A percentile compares a stretch with the other conserved stretches of the same genome.
Evolutionary conservation across 1,140 invertebrate genomes (phyloP).

Genomic region (Cardiocondyla obscurior): DNA sequence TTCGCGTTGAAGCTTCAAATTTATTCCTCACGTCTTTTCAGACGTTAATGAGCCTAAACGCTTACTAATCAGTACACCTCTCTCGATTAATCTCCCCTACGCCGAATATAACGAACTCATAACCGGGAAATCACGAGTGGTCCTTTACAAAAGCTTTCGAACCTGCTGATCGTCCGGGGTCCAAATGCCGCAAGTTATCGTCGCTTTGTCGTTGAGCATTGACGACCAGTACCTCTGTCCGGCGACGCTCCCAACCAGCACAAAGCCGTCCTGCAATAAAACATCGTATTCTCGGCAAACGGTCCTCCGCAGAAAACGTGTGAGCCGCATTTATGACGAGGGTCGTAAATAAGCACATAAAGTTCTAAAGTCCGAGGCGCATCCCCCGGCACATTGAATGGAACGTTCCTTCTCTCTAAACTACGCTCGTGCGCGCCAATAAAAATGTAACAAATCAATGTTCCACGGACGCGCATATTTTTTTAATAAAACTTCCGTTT

Average conservation of each 20-base stretch:
- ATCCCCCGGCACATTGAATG: not conserved
- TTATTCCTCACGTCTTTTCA: not conserved
- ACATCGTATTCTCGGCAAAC: constrained; percentile 1
- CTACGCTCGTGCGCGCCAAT: not conserved
- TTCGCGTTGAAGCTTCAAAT: not conserved
- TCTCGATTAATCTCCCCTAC: not conserved
- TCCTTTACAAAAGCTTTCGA: not conserved
- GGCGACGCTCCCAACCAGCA: constrained; percentile 97
- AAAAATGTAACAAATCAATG: constrained; percentile 18
- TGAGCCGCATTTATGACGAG: constrained; percentile 3
- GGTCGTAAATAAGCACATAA: constrained; percentile 34
- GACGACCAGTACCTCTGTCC: constrained; percentile 99
- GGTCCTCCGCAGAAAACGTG: not conserved
- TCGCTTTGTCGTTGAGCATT: constrained; percentile 96
- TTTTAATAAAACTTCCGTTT: not conserved
- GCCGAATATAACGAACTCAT: not conserved
- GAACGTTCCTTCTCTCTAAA: not conserved
- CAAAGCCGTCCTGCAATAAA: constrained; percentile 92
- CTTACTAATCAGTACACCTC: not conserved
- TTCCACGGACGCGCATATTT: not conserved
- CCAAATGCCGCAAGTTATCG: constrained; percentile 98
- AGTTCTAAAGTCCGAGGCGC: not conserved
- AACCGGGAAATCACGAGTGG: not conserved
- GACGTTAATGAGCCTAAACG: not conserved
- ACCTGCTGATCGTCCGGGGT: constrained; percentile 98